phyloP scores from a whole-genome alignment of 2,113 vertebrate species.

The Erpornis zantholeuca region DNA sequence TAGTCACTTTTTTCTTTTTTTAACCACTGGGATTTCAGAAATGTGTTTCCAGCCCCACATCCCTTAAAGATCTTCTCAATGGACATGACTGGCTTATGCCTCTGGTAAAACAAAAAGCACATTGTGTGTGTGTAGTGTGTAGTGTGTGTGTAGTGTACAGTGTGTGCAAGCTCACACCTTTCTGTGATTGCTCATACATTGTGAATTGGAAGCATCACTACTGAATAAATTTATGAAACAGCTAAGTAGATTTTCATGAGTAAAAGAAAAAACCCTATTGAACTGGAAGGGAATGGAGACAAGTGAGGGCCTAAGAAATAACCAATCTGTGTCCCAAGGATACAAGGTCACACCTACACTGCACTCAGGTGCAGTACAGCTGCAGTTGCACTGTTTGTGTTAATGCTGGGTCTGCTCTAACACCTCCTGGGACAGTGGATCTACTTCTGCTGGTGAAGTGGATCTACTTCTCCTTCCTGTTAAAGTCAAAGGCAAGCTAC shows the following conservation, averaged over 20 bases:
- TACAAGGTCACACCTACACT: slow-evolving; percentile 11
- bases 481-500: neutral
- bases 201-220: slow-evolving; percentile 50
- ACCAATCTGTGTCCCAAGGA: slow-evolving; percentile 30
- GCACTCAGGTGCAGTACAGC: neutral
- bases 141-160: neutral
- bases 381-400: neutral
- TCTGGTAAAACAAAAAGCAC: slow-evolving; percentile 26
- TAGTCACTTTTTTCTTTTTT: neutral
- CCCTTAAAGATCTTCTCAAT: neutral
- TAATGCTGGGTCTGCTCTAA: neutral
- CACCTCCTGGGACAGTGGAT: neutral
- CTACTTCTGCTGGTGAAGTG: neutral
- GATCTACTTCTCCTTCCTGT: no score
- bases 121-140: neutral
- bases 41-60: neutral
- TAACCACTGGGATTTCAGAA: slow-evolving; percentile 11
- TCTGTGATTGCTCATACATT: slow-evolving; percentile 29
- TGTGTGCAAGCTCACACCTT: slow-evolving; percentile 20
- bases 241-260: slow-evolving; percentile 58
- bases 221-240: slow-evolving; percentile 50
- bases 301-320: slow-evolving; percentile 26
- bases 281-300: slow-evolving; percentile 66
- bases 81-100: neutral
- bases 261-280: slow-evolving; percentile 24